Base-by-base conservation (phyloP, 2,888 invertebrate species). In the Drosophila birchii region DNA sequence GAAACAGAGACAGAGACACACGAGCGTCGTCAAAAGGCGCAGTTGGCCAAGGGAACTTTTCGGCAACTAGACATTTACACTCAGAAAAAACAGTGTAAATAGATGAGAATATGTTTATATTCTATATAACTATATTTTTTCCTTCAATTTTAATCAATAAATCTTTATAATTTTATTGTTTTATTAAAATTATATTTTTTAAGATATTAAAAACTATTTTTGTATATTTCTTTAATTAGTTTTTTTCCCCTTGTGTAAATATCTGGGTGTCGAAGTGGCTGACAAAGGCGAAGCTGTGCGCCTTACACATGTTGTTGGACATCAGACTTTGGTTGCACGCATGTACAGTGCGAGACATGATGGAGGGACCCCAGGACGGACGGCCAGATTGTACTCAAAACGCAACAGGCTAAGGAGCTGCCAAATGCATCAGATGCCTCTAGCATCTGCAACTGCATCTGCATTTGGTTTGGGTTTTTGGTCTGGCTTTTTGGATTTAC, bases 341-440 rank as follows among this genome's bases (percentile, higher is more conserved):
- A 71, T 38, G 51, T 61, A 67, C 67, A 45, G 34, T 64, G 47
- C 60, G 59, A 41, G 38, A 59, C 44, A 45, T 44, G 44, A 56
- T 23, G 26, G 23, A n/a, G 29, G 51, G 41, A 36, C 16, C 18
- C 16, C n/a, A 14, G 56, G 34, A 56, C 20, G 47, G 36, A 54
- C 12, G 12, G 23, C 29, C 14, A 36, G 39, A 64, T 58, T 69
- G 70, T 43, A 58, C 53, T 45, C 73, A 72, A 75, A 70, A 63
- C 43, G 77, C 75, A 76, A 69, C 59, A 69, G 75, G 69, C 61
- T 18, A 32, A 69, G 39, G 58, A 62, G 58, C 63, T 61, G 69
- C 70, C 69, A 78, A 70, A 74, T 82, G 71, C 75, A 71, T 64
- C 63, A 75, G 82, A 82, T 80, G 53, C 61, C 49, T 60, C 45